These are phyloP conservation scores for Atta colombica DNA, from an alignment of 1,140 invertebrate genomes.

Conservation along the genomic window DNA sequence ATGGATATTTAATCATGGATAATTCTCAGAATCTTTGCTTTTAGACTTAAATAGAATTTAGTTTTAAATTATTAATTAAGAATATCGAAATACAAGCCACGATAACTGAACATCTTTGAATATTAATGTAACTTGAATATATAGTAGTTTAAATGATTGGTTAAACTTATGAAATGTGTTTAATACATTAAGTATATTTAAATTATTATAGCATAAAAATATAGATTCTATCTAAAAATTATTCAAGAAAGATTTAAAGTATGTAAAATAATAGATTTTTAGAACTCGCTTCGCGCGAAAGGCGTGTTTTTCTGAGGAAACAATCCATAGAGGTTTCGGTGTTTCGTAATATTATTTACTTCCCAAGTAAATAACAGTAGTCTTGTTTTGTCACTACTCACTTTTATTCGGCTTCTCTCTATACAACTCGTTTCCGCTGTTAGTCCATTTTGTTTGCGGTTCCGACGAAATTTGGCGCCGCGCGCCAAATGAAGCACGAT, in stretches of 20 bases:
- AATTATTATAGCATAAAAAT: neutral
- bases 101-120: neutral
- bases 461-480: neutral
- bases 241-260: neutral
- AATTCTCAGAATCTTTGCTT: neutral
- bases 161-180: neutral
- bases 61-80: neutral
- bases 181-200: neutral
- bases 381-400: neutral
- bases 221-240: neutral
- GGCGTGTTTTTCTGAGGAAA: neutral
- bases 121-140: neutral
- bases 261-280: neutral
- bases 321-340: neutral
- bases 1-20: neutral
- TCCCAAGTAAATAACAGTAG: neutral
- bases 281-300: neutral
- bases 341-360: neutral
- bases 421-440: constrained; percentile 4
- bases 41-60: neutral
- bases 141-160: neutral
- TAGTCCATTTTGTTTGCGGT: neutral
- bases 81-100: neutral
- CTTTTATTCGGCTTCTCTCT: neutral
- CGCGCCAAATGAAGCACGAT: constrained; percentile 5